Evolutionary conservation across 2,113 vertebrate species (phyloP).

Genomic region (Chaetops frenatus): DNA sequence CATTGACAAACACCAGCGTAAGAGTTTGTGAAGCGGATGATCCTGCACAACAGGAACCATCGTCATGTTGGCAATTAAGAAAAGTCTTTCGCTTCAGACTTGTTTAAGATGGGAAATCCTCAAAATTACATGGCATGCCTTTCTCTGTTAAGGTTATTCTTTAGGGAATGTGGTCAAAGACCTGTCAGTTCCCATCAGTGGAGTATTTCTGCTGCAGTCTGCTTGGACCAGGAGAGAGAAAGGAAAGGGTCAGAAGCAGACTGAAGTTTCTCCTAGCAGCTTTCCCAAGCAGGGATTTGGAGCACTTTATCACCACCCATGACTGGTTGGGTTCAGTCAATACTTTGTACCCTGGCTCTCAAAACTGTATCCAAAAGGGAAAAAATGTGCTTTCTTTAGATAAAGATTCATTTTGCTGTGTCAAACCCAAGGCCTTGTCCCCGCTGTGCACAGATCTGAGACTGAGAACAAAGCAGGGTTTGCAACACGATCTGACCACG

Average conservation of each 20-base stretch:
- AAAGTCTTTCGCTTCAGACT: background rate
- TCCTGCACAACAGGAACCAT: background rate
- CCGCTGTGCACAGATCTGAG: background rate
- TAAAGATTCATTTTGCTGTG: background rate
- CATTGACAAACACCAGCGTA: background rate
- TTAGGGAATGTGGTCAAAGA: background rate
- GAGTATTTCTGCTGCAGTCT: background rate
- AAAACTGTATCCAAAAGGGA: background rate
- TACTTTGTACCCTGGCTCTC: background rate
- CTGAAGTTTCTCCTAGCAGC: background rate
- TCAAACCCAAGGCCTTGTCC: background rate
- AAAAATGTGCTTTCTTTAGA: background rate
- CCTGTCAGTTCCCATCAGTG: background rate
- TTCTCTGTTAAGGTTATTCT: rapidly evolving
- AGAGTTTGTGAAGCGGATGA: background rate
- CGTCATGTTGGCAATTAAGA: background rate
- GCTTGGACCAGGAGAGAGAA: background rate
- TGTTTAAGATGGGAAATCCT: background rate
- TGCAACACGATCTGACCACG: background rate
- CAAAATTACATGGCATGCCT: background rate
- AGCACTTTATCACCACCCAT: background rate
- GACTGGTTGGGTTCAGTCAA: background rate
- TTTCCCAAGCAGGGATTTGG: background rate
- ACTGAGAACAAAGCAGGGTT: background rate
- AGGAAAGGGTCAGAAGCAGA: background rate